Base-by-base conservation (phyloP, 2,888 invertebrate species). In the Agonopterix alstromeriana region DNA sequence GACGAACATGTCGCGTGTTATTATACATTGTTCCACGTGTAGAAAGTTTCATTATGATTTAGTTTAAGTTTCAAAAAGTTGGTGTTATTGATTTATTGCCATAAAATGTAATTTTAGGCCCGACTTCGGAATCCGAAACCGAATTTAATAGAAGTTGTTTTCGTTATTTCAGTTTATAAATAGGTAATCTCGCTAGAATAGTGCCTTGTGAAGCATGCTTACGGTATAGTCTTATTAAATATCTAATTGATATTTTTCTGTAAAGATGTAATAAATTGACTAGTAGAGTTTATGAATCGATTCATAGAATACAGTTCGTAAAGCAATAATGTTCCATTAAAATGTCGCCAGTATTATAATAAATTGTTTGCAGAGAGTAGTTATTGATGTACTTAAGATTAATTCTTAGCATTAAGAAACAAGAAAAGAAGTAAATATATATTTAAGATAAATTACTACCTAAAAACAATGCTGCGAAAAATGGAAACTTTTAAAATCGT, bases 191-290 rank as follows among this genome's bases (percentile, higher is more conserved):
- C 81, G 82, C 84, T 87, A 88, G 87, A 73, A 80, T 88, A 88
- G 87, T 88, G 87, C 87, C 87, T 88, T 88, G 83, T 78, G 80
- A 86, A 71, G 86, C 84, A 86, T 85, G 87, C 87, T 86, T 86
- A 82, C 67, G 71, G 67, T 77, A 71, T 73, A 73, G 67, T 65
- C 54, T 65, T 71, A 73, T 65, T 70, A 70, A 70, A 72, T 68
- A 70, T 66, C 27, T 65, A 65, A 68, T 70, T 75, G 70, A 73
- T 70, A 72, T 51, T 48, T 51, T 49, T 83, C 71, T 80, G 83
- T 79, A 82, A 27, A 65, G 51, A 63, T 70, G 68, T 72, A 72
- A 73, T 76, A 47, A 48, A 10, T 47, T 45, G 66, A 67, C 65
- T 57, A 63, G 55, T 67, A 60, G 64, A 56, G 42, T 53, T 49